These are phyloP conservation scores for Notothenia rossii DNA, from an alignment of 2,113 vertebrate genomes.

Conservation along the genomic window DNA sequence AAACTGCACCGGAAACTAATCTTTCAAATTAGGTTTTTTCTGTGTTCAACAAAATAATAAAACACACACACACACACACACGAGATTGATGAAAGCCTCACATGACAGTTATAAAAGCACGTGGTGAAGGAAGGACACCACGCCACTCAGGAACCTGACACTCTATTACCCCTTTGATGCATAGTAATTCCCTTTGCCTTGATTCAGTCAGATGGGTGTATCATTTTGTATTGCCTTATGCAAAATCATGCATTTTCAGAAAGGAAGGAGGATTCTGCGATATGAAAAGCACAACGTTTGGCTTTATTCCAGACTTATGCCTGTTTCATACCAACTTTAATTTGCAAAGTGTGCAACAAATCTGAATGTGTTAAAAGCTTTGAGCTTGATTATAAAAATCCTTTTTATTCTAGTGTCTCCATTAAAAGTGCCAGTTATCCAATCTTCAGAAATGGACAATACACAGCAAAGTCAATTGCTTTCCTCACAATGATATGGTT, in stretches of 20 bases:
- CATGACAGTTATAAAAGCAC: conserved; percentile 73
- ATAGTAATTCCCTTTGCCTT: no score
- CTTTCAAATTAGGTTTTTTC: no score
- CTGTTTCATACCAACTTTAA: neutral
- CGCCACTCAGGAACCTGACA: conserved; percentile 51
- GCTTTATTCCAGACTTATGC: neutral
- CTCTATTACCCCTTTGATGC: conserved; percentile 15
- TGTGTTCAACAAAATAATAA: no score
- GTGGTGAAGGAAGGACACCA: conserved; percentile 31
- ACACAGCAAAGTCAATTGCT: neutral
- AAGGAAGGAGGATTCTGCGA: neutral
- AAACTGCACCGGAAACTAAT: no score
- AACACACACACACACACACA: no score
- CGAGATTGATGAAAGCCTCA: conserved; percentile 74
- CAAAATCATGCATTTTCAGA: conserved; percentile 3
- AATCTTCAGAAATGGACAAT: no score
- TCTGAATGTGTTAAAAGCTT: neutral
- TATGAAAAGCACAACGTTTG: neutral
- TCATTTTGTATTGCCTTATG: neutral
- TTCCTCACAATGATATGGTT: neutral
- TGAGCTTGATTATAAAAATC: neutral
- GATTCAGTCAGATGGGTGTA: neutral
- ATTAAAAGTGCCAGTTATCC: no score
- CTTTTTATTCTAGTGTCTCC: neutral
- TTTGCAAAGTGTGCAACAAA: neutral